Conservation (phyloP, 2,797 vertebrate genomes). For the Rhynchonycteris naso region DNA sequence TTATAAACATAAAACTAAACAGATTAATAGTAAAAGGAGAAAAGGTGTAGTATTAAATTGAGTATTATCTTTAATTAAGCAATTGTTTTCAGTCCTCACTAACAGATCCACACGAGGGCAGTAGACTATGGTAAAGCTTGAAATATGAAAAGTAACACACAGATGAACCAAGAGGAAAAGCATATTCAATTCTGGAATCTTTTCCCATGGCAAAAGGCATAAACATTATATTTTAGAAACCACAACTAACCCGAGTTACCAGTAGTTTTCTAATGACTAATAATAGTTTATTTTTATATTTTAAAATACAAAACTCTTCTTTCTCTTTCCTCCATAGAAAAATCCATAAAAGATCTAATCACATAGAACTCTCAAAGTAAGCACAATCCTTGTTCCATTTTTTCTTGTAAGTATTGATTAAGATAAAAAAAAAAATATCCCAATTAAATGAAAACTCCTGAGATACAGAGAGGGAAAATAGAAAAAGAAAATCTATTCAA, state of each 20-base stretch:
- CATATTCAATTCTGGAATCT: not conserved
- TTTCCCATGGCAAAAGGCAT: not conserved
- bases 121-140: not conserved
- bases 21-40: not conserved
- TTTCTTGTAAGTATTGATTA: not conserved
- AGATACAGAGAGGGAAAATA: not conserved
- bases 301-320: not conserved
- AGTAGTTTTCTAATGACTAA: not conserved
- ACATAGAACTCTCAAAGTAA: not conserved
- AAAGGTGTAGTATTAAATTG: not conserved
- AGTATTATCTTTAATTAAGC: conserved; percentile 10
- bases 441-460: not conserved
- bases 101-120: conserved; percentile 41
- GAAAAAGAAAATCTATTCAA: not conserved
- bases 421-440: not conserved
- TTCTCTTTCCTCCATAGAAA: not conserved
- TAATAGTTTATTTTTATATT: not conserved
- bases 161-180: not conserved
- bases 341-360: not conserved
- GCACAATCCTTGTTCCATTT: not conserved
- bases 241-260: not conserved
- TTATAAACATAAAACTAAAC: not conserved
- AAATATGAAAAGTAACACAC: not conserved
- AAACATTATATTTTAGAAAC: not conserved
- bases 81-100: conserved; percentile 15